These are phyloP conservation scores for Etheostoma nigrum DNA, from an alignment of 2,797 vertebrate genomes.

Conservation along the genomic window DNA sequence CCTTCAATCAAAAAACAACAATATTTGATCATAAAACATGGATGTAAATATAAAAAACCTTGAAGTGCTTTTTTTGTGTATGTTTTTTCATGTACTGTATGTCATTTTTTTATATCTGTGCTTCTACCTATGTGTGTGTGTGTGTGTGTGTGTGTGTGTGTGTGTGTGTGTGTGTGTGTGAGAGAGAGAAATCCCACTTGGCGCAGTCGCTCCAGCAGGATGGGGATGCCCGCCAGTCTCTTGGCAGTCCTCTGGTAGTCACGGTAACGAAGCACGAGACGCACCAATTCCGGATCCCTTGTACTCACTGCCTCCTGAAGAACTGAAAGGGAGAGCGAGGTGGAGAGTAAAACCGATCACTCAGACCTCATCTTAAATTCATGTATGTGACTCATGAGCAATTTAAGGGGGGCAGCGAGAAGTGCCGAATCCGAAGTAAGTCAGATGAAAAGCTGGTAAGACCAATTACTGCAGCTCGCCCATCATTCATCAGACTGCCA, in stretches of 20 bases:
- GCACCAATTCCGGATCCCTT: slow-evolving; percentile 93
- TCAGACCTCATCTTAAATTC: slow-evolving; percentile 73
- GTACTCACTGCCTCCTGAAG: slow-evolving; percentile 98
- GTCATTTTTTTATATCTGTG: not conserved
- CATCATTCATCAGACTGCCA: slow-evolving; percentile 53
- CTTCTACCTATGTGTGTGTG: not conserved
- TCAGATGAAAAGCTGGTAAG: slow-evolving; percentile 49
- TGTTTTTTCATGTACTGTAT: slow-evolving; percentile 10
- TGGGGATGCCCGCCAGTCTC: slow-evolving; percentile 94
- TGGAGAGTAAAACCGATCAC: slow-evolving; percentile 52
- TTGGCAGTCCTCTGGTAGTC: slow-evolving; percentile 97
- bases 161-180: slow-evolving; percentile 38
- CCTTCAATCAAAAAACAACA: slow-evolving; percentile 36
- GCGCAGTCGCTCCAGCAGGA: slow-evolving; percentile 93
- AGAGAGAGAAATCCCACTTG: slow-evolving; percentile 86
- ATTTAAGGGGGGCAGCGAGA: slow-evolving; percentile 60
- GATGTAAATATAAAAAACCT: slow-evolving; percentile 14
- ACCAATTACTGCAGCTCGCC: slow-evolving; percentile 51
- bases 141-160: slow-evolving; percentile 38
- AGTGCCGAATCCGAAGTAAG: slow-evolving; percentile 59
- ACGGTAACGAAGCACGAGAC: slow-evolving; percentile 93
- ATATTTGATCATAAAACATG: slow-evolving; percentile 25
- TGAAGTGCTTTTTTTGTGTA: slow-evolving; percentile 9
- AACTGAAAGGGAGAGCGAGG: slow-evolving; percentile 80
- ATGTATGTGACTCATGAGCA: slow-evolving; percentile 54